Evolutionary conservation across 1,140 invertebrate species (phyloP), one percentile per base, ranked within the genome.

Genomic region (Camponotus vicinus): DNA sequence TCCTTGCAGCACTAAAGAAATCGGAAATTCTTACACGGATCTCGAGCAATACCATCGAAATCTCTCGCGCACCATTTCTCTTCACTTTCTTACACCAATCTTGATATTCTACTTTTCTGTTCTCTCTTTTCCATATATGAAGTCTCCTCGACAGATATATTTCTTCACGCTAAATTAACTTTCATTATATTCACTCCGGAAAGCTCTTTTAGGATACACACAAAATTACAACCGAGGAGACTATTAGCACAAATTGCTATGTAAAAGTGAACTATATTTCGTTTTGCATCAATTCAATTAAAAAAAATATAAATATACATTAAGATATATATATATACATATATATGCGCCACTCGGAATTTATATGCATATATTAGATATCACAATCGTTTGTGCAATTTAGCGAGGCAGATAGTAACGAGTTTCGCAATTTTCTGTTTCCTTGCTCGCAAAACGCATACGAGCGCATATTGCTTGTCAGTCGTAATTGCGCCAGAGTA

Each of bases 61-160:
- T 27, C 27, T 27, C 27, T 27, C 27, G 27, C 27, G 27, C 27
- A 27, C 27, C 27, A 27, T 27, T 27, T 27, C 27, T 27, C 27
- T 27, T 27, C 27, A 27, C 27, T 27, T 27, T 27, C 27, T 27
- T 27, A 27, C 27, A 27, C 27, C 27, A 42, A 57, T 49, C 63
- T 80, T 27, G 37, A 70, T 80, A 59, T 80, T 57, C 21, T 70
- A 37, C 63, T 80, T 70, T 66, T 77, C 70, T 57, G 34, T 64
- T 37, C 57, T 21, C 40, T 69, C 59, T 27, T 37, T 61, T 42
- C 13, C 61, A n/a, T 8, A 75, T 27, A 8, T 4, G 0, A 13
- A 70, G 15, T 37, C n/a, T 70, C 9, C 21, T 64, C 71, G 52
- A 55, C 8, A 55, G n/a, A n/a, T 49, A 32, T 61, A 49, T 59